Base-by-base conservation (phyloP, 1,140 invertebrate species). In the Thaumetopoea pityocampa region DNA sequence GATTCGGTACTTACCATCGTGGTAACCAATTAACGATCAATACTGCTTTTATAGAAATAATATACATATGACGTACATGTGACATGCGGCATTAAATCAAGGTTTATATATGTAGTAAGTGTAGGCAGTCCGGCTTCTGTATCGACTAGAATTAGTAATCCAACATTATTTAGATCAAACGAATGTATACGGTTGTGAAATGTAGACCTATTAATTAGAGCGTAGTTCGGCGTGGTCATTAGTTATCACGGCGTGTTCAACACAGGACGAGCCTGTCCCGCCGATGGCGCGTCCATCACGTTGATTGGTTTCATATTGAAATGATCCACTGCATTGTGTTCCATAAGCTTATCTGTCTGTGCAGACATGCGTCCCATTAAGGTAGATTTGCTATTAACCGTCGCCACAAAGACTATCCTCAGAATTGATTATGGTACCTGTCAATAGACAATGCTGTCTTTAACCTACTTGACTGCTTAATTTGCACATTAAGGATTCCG, bases 191-290 rank as follows among this genome's bases (percentile, higher is more conserved):
- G 62, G 40, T 40, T 48, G 41, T 50, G 48, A 53, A 62, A 67
- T 51, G 53, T 61, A 61, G 42, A n/a, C n/a, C 49, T 69, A 69
- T 67, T 66, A 68, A 73, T 73, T 70, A 68, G 54, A 47, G 46
- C 52, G 40, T 37, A 49, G 54, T 70, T 66, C 51, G 45, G 46
- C 52, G 40, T 37, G 47, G 54, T 58, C 54, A 64, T 67, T 68
- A 67, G 54, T 64, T 64, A 57, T 36, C 47, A 37, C 45, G 48
- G 40, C 57, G 46, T 46, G 51, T 50, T 47, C 46, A 24, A 44
- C 40, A 35, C 38, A 49, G 47, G 32, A 57, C 38, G 33, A 37
- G 47, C 38, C 37, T 38, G 46, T 49, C 46, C 44, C 36, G 26
- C 12, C 24, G 29, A 28, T 11, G 38, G 19, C 26, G 34, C 47